A percentile compares a stretch with the other conserved stretches of the same genome.
Conservation (phyloP, 2,888 invertebrate genomes). For the Aethes cnicana region DNA sequence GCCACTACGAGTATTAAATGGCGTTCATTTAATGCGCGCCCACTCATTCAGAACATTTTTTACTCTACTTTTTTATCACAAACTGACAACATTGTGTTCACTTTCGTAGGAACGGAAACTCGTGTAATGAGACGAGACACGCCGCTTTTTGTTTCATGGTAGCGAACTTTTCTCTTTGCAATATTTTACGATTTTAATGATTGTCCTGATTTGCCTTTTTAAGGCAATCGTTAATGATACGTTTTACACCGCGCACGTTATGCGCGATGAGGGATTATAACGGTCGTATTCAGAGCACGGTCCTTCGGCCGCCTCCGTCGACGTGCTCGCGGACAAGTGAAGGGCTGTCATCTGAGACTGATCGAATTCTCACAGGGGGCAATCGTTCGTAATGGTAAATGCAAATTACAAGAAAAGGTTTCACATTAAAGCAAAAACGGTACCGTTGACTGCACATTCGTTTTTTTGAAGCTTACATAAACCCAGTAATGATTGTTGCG, state of each 20-base stretch:
- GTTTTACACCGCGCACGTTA: constrained; percentile 74
- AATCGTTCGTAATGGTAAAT: constrained; percentile 62
- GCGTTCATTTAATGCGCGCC: constrained; percentile 56
- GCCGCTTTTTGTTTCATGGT: constrained; percentile 54
- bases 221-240: constrained; percentile 79
- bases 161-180: constrained; percentile 62
- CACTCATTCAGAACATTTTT: constrained; percentile 71
- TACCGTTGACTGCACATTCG: constrained; percentile 57
- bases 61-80: constrained; percentile 65
- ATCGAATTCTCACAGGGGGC: constrained; percentile 66
- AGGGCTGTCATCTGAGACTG: constrained; percentile 74
- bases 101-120: constrained; percentile 79
- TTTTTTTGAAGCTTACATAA: constrained; percentile 60
- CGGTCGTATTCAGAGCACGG: constrained; percentile 61
- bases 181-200: constrained; percentile 78
- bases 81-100: constrained; percentile 76
- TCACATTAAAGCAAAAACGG: constrained; percentile 51
- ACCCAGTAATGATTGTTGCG: constrained; percentile 62
- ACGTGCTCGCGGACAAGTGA: constrained; percentile 56
- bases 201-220: constrained; percentile 78
- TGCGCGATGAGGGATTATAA: constrained; percentile 76
- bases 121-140: constrained; percentile 75
- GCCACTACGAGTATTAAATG: constrained; percentile 53
- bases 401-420: constrained; percentile 52
- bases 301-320: constrained; percentile 49